Percentiles rank a stretch among this genome's conserved stretches.
Evolutionary conservation across 1,140 invertebrate genomes (phyloP).

Genomic region (Drosophila punjabiensis): DNA sequence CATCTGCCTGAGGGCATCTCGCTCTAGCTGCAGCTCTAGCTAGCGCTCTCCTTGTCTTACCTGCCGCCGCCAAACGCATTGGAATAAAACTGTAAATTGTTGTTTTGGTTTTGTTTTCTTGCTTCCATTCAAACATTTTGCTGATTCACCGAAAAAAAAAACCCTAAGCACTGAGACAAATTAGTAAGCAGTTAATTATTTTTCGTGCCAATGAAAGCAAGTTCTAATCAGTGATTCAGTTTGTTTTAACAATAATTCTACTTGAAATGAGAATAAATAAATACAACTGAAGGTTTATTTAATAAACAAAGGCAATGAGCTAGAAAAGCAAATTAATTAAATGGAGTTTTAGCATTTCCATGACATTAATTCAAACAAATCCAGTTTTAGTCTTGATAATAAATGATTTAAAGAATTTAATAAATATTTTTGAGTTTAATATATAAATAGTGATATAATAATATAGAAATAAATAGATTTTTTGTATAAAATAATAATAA

Average conservation of each 20-base stretch:
- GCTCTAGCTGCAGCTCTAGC: slow-evolving; percentile 8
- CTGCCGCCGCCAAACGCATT: slow-evolving; percentile 31
- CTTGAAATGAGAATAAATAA: background rate
- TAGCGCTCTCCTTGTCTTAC: slow-evolving; percentile 15
- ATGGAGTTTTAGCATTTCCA: background rate
- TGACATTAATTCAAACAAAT: too few relatives aligned
- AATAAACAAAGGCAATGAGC: background rate
- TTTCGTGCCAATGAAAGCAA: background rate
- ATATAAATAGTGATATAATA: too few relatives aligned
- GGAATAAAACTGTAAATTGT: slow-evolving; percentile 64
- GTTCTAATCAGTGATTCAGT: background rate
- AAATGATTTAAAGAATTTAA: too few relatives aligned
- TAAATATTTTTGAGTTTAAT: too few relatives aligned
- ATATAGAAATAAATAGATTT: too few relatives aligned
- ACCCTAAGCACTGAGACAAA: background rate
- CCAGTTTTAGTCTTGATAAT: too few relatives aligned
- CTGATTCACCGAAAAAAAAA: slow-evolving; percentile 55
- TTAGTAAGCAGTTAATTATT: background rate
- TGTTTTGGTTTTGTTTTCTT: slow-evolving; percentile 48
- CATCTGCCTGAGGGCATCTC: slow-evolving; percentile 24
- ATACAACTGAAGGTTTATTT: background rate
- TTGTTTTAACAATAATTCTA: background rate
- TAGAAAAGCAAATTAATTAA: background rate
- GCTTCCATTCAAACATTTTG: slow-evolving; percentile 67
- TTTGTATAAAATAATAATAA: too few relatives aligned